phyloP scores from a whole-genome alignment of 1,140 invertebrate species.

The Drosophila takahashii region DNA sequence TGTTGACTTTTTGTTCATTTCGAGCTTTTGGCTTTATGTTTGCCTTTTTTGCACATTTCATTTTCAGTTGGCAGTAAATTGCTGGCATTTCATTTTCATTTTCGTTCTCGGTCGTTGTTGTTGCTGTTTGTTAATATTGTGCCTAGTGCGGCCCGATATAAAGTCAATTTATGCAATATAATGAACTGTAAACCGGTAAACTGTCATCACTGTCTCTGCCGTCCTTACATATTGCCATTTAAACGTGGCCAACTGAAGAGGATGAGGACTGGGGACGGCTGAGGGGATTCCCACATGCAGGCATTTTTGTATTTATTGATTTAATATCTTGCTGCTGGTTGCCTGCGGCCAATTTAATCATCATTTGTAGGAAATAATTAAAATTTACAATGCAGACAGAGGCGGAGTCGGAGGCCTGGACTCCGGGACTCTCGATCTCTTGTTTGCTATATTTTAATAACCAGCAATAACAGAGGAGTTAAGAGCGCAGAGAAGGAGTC shows the following conservation, averaged over 20 bases:
- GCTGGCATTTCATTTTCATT: constrained; percentile 50
- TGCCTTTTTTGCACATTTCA: constrained; percentile 22
- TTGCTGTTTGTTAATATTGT: constrained; percentile 57
- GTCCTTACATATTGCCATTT: constrained; percentile 57
- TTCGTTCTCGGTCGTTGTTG: constrained; percentile 11
- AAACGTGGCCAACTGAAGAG: constrained; percentile 47
- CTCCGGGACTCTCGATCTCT: constrained; percentile 16
- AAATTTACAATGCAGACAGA: constrained; percentile 70
- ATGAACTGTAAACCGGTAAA: constrained; percentile 81
- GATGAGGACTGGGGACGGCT: not conserved
- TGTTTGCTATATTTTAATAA: constrained; percentile 67
- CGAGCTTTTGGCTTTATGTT: constrained; percentile 9
- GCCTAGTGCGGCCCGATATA: constrained; percentile 56
- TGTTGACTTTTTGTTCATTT: constrained; percentile 52
- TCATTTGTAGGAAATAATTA: constrained; percentile 81
- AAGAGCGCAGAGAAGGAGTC: not conserved
- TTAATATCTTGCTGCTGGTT: constrained; percentile 67
- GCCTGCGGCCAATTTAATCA: constrained; percentile 78
- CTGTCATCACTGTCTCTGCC: constrained; percentile 65
- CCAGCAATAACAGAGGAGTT: constrained; percentile 42
- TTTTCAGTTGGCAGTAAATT: constrained; percentile 42
- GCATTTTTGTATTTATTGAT: constrained; percentile 65
- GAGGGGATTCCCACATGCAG: constrained; percentile 19
- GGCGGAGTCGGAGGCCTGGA: constrained; percentile 14
- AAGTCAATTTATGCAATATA: constrained; percentile 78